phyloP scores from a whole-genome alignment of 2,888 invertebrate species.

The Pardosa pseudoannulata region DNA sequence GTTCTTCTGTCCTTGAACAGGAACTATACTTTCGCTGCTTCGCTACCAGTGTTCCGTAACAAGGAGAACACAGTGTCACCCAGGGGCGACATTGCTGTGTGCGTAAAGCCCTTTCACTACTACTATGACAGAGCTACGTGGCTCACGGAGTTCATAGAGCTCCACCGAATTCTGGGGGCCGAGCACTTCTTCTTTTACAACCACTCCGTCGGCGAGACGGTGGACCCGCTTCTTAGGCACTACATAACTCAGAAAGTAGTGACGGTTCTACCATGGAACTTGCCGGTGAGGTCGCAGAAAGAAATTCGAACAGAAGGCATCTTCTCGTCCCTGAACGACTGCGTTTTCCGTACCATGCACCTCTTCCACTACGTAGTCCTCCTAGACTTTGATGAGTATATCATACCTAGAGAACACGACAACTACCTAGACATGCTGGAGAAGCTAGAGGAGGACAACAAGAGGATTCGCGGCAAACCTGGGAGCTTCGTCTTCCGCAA shows the following conservation, averaged over 20 bases:
- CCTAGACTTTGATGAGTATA: slow-evolving; percentile 77
- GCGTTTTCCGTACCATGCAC: slow-evolving; percentile 77
- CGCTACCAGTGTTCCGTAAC: slow-evolving; percentile 54
- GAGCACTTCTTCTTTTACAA: slow-evolving; percentile 80
- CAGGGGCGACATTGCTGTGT: slow-evolving; percentile 76
- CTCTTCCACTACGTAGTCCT: slow-evolving; percentile 75
- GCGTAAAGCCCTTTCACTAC: slow-evolving; percentile 78
- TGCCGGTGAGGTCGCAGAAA: slow-evolving; percentile 75
- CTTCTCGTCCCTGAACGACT: slow-evolving; percentile 77
- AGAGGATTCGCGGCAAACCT: slow-evolving; percentile 39
- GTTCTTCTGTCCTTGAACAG: slow-evolving; percentile 37
- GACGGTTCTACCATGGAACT: slow-evolving; percentile 79
- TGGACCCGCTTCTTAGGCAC: slow-evolving; percentile 77
- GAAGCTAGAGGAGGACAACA: slow-evolving; percentile 65
- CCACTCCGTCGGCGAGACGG: slow-evolving; percentile 77
- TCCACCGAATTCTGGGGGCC: slow-evolving; percentile 79
- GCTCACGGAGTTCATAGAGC: slow-evolving; percentile 80
- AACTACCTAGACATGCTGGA: slow-evolving; percentile 71
- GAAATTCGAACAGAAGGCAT: slow-evolving; percentile 78
- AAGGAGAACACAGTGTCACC: slow-evolving; percentile 43
- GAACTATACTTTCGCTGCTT: slow-evolving; percentile 32
- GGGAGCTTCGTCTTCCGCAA: slow-evolving; percentile 79
- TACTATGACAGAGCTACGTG: slow-evolving; percentile 78
- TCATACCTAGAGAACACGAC: slow-evolving; percentile 75
- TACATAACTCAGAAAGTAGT: slow-evolving; percentile 76